Evolutionary conservation across 2,888 invertebrate species (phyloP).

Genomic region (Caenorhabditis sp.): DNA sequence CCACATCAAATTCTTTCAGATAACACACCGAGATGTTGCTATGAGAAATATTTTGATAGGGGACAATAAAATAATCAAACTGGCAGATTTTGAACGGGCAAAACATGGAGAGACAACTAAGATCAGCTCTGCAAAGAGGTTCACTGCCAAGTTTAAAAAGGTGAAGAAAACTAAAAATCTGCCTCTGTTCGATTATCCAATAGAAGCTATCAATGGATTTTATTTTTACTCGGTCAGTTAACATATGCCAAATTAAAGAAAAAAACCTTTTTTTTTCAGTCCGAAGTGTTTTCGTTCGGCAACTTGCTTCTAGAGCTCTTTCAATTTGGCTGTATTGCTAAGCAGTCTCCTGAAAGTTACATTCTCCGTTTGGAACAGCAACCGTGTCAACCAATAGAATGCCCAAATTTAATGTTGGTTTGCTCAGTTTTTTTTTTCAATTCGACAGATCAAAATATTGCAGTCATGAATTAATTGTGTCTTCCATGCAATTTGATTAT

Average conservation of each 20-base stretch:
- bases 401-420: background rate
- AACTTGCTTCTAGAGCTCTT: conserved; percentile 20
- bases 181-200: conserved; percentile 22
- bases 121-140: background rate
- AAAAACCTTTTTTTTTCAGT: conserved; percentile 28
- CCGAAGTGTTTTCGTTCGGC: conserved; percentile 52
- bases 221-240: conserved; percentile 35
- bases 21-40: conserved; percentile 44
- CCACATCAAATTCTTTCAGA: too few species aligned
- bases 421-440: background rate
- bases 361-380: background rate
- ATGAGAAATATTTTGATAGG: conserved; percentile 40
- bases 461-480: conserved; percentile 29
- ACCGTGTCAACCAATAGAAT: background rate
- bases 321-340: conserved; percentile 8
- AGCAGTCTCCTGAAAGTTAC: background rate
- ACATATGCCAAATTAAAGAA: background rate
- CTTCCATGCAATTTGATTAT: conserved; percentile 18
- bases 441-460: conserved; percentile 12
- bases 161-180: conserved; percentile 12
- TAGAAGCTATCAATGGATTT: conserved; percentile 24
- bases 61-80: conserved; percentile 19
- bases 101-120: conserved; percentile 29
- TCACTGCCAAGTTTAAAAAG: background rate
- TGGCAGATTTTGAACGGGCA: conserved; percentile 45